These are phyloP conservation scores for Polymixis flavicincta DNA, from an alignment of 2,888 invertebrate genomes.

Conservation along the genomic window DNA sequence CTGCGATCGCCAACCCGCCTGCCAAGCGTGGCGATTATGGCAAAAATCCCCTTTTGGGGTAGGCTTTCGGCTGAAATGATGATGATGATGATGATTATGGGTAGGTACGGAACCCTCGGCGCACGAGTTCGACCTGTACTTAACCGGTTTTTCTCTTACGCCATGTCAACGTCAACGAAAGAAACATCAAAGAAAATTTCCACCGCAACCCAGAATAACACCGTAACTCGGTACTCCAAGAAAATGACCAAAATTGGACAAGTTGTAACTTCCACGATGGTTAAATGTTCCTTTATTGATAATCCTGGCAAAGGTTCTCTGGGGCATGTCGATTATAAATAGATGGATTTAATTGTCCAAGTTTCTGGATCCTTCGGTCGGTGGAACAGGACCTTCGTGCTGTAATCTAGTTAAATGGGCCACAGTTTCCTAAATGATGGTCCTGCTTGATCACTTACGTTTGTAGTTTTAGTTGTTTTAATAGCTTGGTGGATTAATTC, in stretches of 20 bases:
- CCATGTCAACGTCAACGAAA: background rate
- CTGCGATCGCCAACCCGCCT: no score
- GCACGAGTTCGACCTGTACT: no score
- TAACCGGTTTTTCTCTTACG: no score
- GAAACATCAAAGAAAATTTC: slow-evolving; percentile 9
- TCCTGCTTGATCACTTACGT: slow-evolving; percentile 48
- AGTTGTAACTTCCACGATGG: slow-evolving; percentile 63
- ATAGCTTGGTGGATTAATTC: slow-evolving; percentile 30
- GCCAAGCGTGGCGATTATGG: no score
- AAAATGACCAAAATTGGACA: slow-evolving; percentile 71
- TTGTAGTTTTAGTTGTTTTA: slow-evolving; percentile 45
- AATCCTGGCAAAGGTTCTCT: slow-evolving; percentile 62
- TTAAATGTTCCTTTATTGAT: slow-evolving; percentile 71
- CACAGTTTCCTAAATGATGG: slow-evolving; percentile 53
- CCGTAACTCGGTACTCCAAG: slow-evolving; percentile 62
- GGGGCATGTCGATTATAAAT: slow-evolving; percentile 67
- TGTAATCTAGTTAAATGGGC: slow-evolving; percentile 66
- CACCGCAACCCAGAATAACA: slow-evolving; percentile 52
- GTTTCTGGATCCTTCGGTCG: slow-evolving; percentile 60
- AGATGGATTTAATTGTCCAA: slow-evolving; percentile 70
- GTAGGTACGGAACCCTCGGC: no score
- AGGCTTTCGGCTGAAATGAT: no score
- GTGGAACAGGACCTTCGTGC: slow-evolving; percentile 53
- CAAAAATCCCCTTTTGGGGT: no score
- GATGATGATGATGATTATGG: no score